A percentile compares a stretch with the other conserved stretches of the same genome.
Evolutionary conservation across 1,140 invertebrate species (phyloP).

Genomic region (Muscidifurax raptorellus): DNA sequence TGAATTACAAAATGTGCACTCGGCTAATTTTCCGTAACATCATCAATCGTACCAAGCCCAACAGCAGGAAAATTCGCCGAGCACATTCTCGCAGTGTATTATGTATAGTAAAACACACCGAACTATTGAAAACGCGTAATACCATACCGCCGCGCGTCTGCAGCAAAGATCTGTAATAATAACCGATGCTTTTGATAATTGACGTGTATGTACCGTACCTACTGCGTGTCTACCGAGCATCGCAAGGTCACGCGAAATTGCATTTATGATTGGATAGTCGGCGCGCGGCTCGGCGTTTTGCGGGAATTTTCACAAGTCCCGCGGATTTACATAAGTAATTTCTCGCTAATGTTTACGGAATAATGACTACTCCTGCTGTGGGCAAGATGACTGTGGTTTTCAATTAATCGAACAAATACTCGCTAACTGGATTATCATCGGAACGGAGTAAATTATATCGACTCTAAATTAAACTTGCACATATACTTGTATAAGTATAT

Average conservation of each 20-base stretch:
- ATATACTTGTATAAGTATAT: too few relatives aligned
- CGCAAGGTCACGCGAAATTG: slow-evolving; percentile 10
- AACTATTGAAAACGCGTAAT: neutral
- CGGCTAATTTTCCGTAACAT: neutral
- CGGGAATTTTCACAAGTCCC: neutral
- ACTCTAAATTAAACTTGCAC: too few relatives aligned
- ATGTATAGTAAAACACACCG: neutral
- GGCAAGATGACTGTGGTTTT: neutral
- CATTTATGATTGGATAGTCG: neutral
- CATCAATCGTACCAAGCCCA: neutral
- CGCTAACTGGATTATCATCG: neutral
- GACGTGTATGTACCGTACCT: neutral
- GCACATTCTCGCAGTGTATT: neutral
- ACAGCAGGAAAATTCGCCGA: neutral
- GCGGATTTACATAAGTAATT: slow-evolving; percentile 2
- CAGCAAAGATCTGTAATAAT: neutral
- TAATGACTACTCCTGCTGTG: neutral
- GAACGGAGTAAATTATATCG: neutral
- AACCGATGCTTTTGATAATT: slow-evolving; percentile 10
- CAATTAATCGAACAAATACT: neutral
- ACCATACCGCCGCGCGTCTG: neutral
- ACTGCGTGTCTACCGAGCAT: neutral
- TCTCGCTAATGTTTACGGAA: neutral
- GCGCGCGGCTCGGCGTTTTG: neutral
- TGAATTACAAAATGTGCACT: neutral